Base-by-base conservation (phyloP, 2,797 vertebrate species). In the Poeciliopsis turneri region DNA sequence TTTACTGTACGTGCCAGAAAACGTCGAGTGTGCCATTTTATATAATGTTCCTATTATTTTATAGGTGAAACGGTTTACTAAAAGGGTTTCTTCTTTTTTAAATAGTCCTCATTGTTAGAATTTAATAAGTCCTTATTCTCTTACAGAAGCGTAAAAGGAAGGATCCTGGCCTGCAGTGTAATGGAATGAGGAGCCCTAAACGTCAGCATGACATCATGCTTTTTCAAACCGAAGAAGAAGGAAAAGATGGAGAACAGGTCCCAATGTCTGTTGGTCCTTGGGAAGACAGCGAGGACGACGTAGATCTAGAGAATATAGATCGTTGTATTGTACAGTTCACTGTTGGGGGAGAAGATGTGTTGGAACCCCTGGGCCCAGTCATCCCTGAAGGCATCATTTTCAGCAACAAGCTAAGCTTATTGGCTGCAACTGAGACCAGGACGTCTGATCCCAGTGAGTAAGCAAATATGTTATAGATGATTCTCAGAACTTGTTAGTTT, bases 381-480 rank as follows among this genome's bases (percentile, higher is more conserved):
- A 13, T 55, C 61, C 28, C 78, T 0, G 46, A 28, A 70, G 72
- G 84, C 20, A 18, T 72, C 4, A 18, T 30, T 30, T n/a, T 57
- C 33, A 20, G 20, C 43, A 72, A 30, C 0, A 74, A 43, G 25
- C n/a, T 0, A 66, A 80, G 82, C 46, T 39, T 30, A 0, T 82
- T 51, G 0, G 49, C 77, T 1, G 45, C 49, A 53, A 51, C 72
- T 70, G 46, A 77, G 25, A 36, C 30, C 43, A 72, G 72, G 28
- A 41, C 83, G 1, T 25, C 80, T 82, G 95, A 95, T 77, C 92
- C 91, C 39, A 96, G 96, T 96, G 85, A 95, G 95, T 93, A 80
- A 49, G 74, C 13, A 8, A 36, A 36, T 36, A 43, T 46, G 47
- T 33, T 25, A 72, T n/a, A 10, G 23, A 57, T 18, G 45, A 45